Evolutionary conservation across 1,140 invertebrate genomes (phyloP).

Genomic region (Hyphantria cunea): DNA sequence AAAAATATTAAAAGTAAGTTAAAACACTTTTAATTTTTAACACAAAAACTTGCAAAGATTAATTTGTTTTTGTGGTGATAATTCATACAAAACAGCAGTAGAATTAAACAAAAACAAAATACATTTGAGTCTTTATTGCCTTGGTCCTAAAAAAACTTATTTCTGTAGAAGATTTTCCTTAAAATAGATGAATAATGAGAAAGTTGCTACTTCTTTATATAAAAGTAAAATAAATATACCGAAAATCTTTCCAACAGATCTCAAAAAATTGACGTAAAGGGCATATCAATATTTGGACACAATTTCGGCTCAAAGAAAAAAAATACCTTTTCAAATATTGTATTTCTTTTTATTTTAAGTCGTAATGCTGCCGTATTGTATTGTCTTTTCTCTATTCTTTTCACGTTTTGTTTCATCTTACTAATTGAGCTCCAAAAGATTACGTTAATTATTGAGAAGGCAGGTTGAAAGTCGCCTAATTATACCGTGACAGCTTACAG

Average conservation of each 20-base stretch:
- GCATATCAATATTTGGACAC: not conserved
- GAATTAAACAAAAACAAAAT: no score
- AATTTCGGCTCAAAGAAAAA: not conserved
- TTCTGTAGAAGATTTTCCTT: no score
- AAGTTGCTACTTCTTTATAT: no score
- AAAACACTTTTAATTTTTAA: no score
- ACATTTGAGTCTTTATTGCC: constrained; percentile 4
- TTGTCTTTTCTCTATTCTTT: constrained; percentile 18
- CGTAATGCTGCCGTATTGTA: constrained; percentile 5
- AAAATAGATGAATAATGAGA: no score
- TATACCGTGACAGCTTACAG: constrained; percentile 18
- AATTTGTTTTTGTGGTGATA: no score
- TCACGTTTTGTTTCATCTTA: constrained; percentile 23
- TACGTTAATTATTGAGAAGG: constrained; percentile 45
- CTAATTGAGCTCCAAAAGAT: constrained; percentile 45
- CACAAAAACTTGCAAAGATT: no score
- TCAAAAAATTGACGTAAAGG: not conserved
- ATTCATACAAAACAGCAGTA: no score
- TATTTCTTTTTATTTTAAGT: constrained; percentile 5
- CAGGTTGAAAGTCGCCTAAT: constrained; percentile 22
- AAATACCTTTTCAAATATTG: not conserved
- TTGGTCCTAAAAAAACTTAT: no score
- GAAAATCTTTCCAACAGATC: no score
- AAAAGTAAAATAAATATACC: no score
- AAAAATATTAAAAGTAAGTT: no score